Evolutionary conservation across 2,888 invertebrate genomes (phyloP), one percentile per base, ranked within the genome.

Genomic region (Apamea anceps): DNA sequence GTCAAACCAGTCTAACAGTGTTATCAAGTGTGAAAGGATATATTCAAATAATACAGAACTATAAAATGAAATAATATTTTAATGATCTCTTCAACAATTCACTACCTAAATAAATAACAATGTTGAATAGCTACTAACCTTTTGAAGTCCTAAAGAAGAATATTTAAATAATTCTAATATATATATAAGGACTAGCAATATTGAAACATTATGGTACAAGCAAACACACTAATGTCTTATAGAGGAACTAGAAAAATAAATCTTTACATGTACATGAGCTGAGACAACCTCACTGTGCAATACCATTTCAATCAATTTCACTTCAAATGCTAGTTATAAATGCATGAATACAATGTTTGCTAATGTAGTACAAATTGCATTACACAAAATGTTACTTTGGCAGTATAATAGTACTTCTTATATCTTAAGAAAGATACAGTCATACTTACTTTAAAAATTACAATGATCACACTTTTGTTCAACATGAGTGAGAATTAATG

Each of bases 241-340:
- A 78, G 74, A 91, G 87, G 89, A 90, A 90, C 90, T 90, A 92
- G 74, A 82, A 90, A 91, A 90, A 89, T 89, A 90, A 84, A 85
- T 88, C 67, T 86, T 82, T 79, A 48, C 62, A 76, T 72, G n/a
- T 70, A 71, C n/a, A 67, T 62, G 75, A 80, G 68, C 57, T 80
- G 71, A 86, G 78, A 75, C 79, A 81, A 80, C 48, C 15, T 71
- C 66, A 73, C 78, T 73, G 68, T 79, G 77, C 71, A 77, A 76
- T 74, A 37, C n/a, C 66, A 63, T 81, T 72, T 84, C 32, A 84
- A 87, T 81, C 87, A 81, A 85, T 75, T 71, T 79, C 72, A 67
- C 77, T 84, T 80, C 71, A 85, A 90, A 81, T 84, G 83, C 79
- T 82, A 67, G 51, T 21, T 72, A 77, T 89, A 90, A 89, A 88